Percentiles rank a stretch among this genome's conserved stretches.
These are phyloP conservation scores for Drosophila watanabei DNA, from an alignment of 1,140 invertebrate species.

Conservation along the genomic window DNA sequence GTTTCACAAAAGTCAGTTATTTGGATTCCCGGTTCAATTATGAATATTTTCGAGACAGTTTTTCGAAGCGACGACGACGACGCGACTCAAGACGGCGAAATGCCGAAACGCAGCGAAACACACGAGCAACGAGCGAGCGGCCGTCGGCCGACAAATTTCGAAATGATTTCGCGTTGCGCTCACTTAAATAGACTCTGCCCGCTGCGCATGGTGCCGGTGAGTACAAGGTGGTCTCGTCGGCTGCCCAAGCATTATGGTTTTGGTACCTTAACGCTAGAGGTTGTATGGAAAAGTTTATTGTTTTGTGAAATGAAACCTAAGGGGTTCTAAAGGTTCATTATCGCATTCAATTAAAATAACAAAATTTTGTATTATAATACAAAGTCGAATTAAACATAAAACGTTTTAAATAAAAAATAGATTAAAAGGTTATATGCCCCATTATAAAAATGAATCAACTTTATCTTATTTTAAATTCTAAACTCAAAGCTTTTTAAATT, in stretches of 20 bases:
- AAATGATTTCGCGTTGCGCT: neutral
- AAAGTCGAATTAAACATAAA: no score
- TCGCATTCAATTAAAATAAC: no score
- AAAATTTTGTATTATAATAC: no score
- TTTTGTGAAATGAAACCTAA: no score
- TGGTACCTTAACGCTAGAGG: neutral
- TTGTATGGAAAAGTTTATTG: no score
- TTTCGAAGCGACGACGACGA: conserved; percentile 10
- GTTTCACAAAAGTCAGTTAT: neutral
- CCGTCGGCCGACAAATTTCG: conserved; percentile 14
- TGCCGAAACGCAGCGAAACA: neutral
- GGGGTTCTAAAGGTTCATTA: no score
- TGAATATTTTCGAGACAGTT: conserved; percentile 9
- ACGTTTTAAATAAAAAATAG: no score
- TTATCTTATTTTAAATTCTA: no score
- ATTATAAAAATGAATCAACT: no score
- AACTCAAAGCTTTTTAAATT: no score
- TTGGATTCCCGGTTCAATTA: conserved; percentile 7
- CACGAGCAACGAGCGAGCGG: conserved; percentile 12
- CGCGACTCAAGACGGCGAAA: conserved; percentile 7
- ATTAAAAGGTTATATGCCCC: no score
- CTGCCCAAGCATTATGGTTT: neutral
- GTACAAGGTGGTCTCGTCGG: neutral
- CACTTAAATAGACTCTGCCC: conserved; percentile 8
- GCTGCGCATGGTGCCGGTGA: neutral